Conservation (phyloP, 2,888 invertebrate species). For the Empis livida region DNA sequence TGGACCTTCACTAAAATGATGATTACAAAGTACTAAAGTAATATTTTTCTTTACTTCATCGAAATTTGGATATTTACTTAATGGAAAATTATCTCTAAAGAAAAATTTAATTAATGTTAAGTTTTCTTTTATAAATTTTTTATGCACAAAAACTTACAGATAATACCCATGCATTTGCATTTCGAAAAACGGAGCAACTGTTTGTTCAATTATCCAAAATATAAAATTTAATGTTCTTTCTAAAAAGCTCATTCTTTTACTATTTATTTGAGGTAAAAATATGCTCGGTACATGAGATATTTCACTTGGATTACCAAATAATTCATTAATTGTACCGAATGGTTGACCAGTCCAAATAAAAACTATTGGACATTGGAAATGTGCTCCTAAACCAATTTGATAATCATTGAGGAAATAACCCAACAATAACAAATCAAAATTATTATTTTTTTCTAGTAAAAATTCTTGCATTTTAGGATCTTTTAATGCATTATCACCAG, state of each 20-base stretch:
- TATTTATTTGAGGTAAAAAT: no score
- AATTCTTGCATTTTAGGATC: conserved; percentile 16
- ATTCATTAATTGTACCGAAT: conserved; percentile 18
- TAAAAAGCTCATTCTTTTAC: no score
- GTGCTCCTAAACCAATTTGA: conserved; percentile 26
- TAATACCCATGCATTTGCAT: not conserved
- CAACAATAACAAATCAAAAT: conserved; percentile 25
- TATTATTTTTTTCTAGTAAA: conserved; percentile 9
- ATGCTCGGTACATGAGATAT: conserved; percentile 6
- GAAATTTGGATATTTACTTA: conserved; percentile 18
- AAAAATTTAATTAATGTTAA: no score
- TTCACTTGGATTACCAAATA: conserved; percentile 24
- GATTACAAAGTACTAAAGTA: conserved; percentile 22
- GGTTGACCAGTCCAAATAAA: conserved; percentile 21
- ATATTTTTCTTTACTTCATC: conserved; percentile 19
- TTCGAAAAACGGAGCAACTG: no score
- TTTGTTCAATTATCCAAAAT: no score
- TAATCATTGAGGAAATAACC: conserved; percentile 27
- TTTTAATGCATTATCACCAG: conserved; percentile 9
- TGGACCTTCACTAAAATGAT: conserved; percentile 27
- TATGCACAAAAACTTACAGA: not conserved
- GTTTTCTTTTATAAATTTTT: no score
- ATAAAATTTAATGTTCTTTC: no score
- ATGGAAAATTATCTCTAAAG: conserved; percentile 20
- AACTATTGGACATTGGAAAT: conserved; percentile 25